These are phyloP conservation scores for Oscheius sp. DNA, from an alignment of 2,888 invertebrate species.

Conservation along the genomic window DNA sequence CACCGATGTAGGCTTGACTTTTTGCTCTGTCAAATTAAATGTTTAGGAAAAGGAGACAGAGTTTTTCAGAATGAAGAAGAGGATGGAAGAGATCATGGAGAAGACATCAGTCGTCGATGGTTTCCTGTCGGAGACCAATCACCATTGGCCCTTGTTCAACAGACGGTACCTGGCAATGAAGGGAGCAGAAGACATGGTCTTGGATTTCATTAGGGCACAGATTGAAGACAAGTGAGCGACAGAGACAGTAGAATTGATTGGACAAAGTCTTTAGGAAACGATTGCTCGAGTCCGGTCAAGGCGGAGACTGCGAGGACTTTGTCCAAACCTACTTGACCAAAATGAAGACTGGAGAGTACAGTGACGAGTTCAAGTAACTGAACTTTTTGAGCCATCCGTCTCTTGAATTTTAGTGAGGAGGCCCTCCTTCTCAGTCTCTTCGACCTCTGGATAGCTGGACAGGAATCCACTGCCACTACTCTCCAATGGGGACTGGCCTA, in stretches of 20 bases:
- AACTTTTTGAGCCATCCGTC: neutral
- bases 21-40: neutral
- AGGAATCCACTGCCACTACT: constrained; percentile 2
- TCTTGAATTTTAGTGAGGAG: constrained; percentile 16
- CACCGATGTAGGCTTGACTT: constrained; percentile 1
- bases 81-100: constrained; percentile 3
- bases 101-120: neutral
- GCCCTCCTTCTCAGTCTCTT: neutral
- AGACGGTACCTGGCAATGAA: neutral
- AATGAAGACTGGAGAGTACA: constrained; percentile 12
- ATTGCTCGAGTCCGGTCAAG: too few relatives aligned
- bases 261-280: too few relatives aligned
- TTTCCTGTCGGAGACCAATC: neutral
- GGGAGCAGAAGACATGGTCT: neutral
- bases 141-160: neutral
- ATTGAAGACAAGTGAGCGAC: constrained; percentile 13
- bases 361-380: neutral
- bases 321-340: constrained; percentile 14
- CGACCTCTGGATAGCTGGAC: constrained; percentile 27
- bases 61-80: constrained; percentile 12
- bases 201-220: constrained; percentile 12
- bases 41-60: constrained; percentile 18
- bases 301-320: constrained; percentile 6
- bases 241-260: neutral
- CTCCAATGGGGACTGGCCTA: neutral